Evolutionary conservation across 2,888 invertebrate genomes (phyloP), one percentile per base, ranked within the genome.

Genomic region (Atrina japonica): DNA sequence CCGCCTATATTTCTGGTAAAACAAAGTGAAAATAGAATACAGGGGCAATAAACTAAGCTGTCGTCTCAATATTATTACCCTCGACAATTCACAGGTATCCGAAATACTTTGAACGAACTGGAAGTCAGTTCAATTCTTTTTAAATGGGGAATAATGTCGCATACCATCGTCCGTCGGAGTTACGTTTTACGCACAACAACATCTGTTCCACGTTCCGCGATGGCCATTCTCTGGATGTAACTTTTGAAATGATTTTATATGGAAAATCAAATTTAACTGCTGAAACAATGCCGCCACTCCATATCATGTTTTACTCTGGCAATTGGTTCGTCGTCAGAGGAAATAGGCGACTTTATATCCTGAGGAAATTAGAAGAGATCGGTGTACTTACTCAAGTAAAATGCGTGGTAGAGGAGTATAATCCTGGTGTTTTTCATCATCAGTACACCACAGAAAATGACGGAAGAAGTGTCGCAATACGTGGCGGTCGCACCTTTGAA

Each of bases 251-350:
- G 21, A 16, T 70, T 3, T 18, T 70, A 18, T n/a, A 55, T n/a
- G 55, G 59, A 5, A 27, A 61, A 1, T n/a, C n/a, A n/a, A n/a
- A n/a, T n/a, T 27, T 68, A 14, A 16, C 16, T 0, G n/a, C 56
- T 9, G 25, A 47, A 6, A 41, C 9, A 11, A 11, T 71, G 11
- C 71, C 61, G 2, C 29, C 56, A 2, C 25, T 71, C 14, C 58
- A 65, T n/a, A 66, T 55, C 30, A 66, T 66, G 71, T 3, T 56
- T n/a, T 45, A 47, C 23, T 3, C 25, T 11, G 63, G 63, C 0
- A 16, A 49, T 3, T 71, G 71, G 71, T 71, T 40, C 30, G 66
- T 71, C 6, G 66, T 71, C 0, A 21, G 71, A n/a, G 71, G 71
- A 9, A 71, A 71, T 21, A 41, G 71, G 6, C 18, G 71, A n/a